Percentiles rank a stretch among this genome's conserved stretches.
These are phyloP conservation scores for Cabera pusaria DNA, from an alignment of 2,888 invertebrate species.

Conservation along the genomic window DNA sequence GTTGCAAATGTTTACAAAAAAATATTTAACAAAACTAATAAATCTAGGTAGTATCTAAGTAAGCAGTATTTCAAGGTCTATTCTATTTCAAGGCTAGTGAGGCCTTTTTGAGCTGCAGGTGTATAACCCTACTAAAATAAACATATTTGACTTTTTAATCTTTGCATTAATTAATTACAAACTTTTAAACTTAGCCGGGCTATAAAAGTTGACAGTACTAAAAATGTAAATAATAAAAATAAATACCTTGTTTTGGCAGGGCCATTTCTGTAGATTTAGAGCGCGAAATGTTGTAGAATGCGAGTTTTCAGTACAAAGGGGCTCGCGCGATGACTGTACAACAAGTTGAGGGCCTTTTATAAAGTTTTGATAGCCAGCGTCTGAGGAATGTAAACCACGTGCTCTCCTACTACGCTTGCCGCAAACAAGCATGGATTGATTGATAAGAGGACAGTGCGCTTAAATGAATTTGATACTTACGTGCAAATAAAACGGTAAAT, in stretches of 20 bases:
- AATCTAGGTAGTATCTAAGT: too few relatives aligned
- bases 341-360: constrained; percentile 64
- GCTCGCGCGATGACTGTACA: constrained; percentile 55
- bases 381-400: constrained; percentile 58
- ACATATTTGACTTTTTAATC: not conserved
- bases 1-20: too few relatives aligned
- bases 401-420: constrained; percentile 50
- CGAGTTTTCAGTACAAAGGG: constrained; percentile 45
- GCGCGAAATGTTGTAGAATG: constrained; percentile 25
- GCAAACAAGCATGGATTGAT: constrained; percentile 39
- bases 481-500: too few relatives aligned
- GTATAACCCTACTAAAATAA: constrained; percentile 18
- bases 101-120: constrained; percentile 3
- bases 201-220: constrained; percentile 27
- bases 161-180: too few relatives aligned
- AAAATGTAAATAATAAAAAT: constrained; percentile 41
- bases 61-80: too few relatives aligned
- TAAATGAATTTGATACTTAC: constrained; percentile 43
- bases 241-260: constrained; percentile 72
- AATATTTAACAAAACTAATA: too few relatives aligned
- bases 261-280: constrained; percentile 54
- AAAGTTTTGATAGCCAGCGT: constrained; percentile 59
- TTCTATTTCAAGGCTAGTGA: constrained; percentile 32
- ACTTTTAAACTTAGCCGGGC: constrained; percentile 34
- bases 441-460: constrained; percentile 59